A percentile compares a stretch with the other conserved stretches of the same genome.
Evolutionary conservation across 2,797 vertebrate genomes (phyloP).

Genomic region (Gymnocypris eckloni): DNA sequence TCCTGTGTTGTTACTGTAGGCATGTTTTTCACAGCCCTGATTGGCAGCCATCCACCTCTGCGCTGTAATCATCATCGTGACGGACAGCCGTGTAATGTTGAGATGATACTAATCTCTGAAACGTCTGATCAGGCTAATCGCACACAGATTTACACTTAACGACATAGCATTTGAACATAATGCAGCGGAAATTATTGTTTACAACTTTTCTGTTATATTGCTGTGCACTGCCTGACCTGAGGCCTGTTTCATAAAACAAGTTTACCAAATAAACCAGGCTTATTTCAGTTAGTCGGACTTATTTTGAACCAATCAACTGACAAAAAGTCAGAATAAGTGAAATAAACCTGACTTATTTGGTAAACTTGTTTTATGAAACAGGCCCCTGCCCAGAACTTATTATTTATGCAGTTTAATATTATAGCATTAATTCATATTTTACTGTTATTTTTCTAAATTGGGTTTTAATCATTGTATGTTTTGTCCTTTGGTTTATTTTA

Average conservation of each 20-base stretch:
- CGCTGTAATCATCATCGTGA: constrained; percentile 49
- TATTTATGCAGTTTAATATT: not conserved
- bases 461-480: not conserved
- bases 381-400: not conserved
- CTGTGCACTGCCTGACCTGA: not conserved
- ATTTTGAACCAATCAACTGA: too few relatives aligned
- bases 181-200: not conserved
- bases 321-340: too few relatives aligned
- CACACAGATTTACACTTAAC: constrained; percentile 14
- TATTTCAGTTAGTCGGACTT: too few relatives aligned
- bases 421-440: not conserved
- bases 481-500: not conserved
- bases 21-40: constrained; percentile 29
- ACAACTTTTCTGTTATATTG: not conserved
- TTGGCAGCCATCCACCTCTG: constrained; percentile 32
- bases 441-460: not conserved
- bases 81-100: constrained; percentile 49
- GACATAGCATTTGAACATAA: not conserved
- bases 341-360: too few relatives aligned
- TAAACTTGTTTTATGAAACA: too few relatives aligned
- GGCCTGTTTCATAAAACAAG: too few relatives aligned
- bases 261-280: too few relatives aligned
- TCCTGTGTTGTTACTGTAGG: constrained; percentile 44
- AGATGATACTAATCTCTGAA: constrained; percentile 42
- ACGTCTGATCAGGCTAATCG: constrained; percentile 64